Percentiles rank a stretch among this genome's conserved stretches.
Conservation (phyloP, 2,888 invertebrate species). For the Allophyes oxyacanthae region DNA sequence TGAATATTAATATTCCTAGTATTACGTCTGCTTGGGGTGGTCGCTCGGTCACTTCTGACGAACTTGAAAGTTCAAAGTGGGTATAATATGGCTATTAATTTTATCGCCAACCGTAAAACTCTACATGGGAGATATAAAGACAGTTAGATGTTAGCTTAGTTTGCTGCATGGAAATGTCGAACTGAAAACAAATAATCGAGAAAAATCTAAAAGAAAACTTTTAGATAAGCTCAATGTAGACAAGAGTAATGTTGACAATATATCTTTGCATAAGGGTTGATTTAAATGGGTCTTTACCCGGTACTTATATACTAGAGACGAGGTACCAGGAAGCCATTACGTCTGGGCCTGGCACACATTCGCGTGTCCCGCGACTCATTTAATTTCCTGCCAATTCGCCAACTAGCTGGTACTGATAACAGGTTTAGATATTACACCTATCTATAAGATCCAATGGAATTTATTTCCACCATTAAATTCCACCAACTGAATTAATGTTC, state of each 20-base stretch:
- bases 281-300: no score
- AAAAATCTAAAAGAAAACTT: no score
- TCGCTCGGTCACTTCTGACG: conserved; percentile 41
- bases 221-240: no score
- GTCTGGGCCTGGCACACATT: conserved; percentile 77
- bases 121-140: conserved; percentile 10
- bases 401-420: conserved; percentile 59
- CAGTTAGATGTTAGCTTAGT: conserved; percentile 9
- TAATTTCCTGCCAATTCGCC: conserved; percentile 78
- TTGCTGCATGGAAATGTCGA: conserved; percentile 1
- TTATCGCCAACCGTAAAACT: conserved; percentile 44
- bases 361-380: conserved; percentile 75
- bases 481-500: conserved; percentile 1
- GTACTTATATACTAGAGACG: conserved; percentile 9
- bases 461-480: conserved; percentile 19
- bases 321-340: conserved; percentile 79
- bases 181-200: no score
- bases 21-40: conserved; percentile 48
- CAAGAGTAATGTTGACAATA: no score
- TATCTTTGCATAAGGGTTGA: no score
- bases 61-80: conserved; percentile 31
- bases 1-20: conserved; percentile 63
- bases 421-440: conserved; percentile 28
- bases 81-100: conserved; percentile 50
- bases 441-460: conserved; percentile 19